Conservation (phyloP, 2,113 vertebrate genomes). For the Polyodon spathula region DNA sequence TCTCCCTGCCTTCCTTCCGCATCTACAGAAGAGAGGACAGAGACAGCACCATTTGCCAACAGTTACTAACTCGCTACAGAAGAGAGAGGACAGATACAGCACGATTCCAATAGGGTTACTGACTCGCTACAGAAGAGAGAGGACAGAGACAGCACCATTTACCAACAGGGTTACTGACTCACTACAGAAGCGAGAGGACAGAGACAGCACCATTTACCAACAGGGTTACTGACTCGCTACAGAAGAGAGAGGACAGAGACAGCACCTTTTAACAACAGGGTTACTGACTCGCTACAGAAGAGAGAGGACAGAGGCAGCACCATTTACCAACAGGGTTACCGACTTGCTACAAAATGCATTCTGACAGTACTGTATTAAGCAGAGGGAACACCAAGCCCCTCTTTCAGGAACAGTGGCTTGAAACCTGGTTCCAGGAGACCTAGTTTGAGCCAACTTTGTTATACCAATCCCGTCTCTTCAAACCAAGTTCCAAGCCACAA, state of each 20-base stretch:
- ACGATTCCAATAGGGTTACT: not conserved
- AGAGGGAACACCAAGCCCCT: too few relatives aligned
- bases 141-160: not conserved
- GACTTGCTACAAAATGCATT: too few relatives aligned
- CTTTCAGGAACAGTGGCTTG: too few relatives aligned
- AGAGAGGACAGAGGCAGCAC: not conserved
- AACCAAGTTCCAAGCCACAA: too few relatives aligned
- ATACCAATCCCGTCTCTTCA: too few relatives aligned
- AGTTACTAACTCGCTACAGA: not conserved
- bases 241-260: not conserved
- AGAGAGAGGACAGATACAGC: not conserved
- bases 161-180: too few relatives aligned
- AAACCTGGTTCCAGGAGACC: too few relatives aligned
- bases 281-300: too few relatives aligned
- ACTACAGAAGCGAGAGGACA: not conserved
- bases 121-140: not conserved
- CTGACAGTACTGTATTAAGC: too few relatives aligned
- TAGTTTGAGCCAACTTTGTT: too few relatives aligned
- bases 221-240: too few relatives aligned
- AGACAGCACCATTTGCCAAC: not conserved
- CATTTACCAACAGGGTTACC: not conserved
- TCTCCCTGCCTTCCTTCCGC: constrained; percentile 78
- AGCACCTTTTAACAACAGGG: not conserved
- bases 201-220: not conserved
- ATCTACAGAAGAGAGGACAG: constrained; percentile 52